Percentiles rank a stretch among this genome's conserved stretches.
phyloP scores from a whole-genome alignment of 1,140 invertebrate genomes.

The Argopecten irradians region DNA sequence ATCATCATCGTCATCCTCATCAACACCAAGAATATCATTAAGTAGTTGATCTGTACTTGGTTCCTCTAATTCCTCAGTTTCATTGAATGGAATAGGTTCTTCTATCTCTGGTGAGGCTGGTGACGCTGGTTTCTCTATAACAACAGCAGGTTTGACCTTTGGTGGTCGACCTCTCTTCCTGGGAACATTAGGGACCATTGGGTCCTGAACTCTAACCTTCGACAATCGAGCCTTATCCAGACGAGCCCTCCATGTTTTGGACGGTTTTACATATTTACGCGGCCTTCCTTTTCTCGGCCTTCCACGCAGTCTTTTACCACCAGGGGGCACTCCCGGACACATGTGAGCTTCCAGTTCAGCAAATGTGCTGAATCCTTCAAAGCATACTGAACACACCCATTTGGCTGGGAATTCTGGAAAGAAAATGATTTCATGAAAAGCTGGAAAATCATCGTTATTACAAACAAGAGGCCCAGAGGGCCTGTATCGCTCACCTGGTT shows the following conservation, averaged over 20 bases:
- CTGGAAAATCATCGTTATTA: background rate
- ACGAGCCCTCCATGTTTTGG: conserved; percentile 62
- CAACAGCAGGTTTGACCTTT: conserved; percentile 38
- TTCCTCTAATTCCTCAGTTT: conserved; percentile 25
- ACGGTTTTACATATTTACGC: conserved; percentile 61
- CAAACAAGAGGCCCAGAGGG: background rate
- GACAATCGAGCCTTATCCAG: conserved; percentile 57
- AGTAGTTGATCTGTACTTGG: conserved; percentile 27
- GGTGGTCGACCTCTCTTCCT: conserved; percentile 55
- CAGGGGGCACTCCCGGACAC: conserved; percentile 50
- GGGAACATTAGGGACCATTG: conserved; percentile 21
- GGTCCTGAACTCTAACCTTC: conserved; percentile 42
- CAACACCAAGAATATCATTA: conserved; percentile 21
- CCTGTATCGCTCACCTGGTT: too few species aligned
- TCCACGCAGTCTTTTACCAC: conserved; percentile 46
- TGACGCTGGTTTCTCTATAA: conserved; percentile 28
- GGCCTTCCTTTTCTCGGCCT: conserved; percentile 58
- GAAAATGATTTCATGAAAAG: background rate
- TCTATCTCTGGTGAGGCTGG: conserved; percentile 15
- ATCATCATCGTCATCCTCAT: conserved; percentile 46
- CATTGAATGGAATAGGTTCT: conserved; percentile 18
- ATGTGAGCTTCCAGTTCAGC: conserved; percentile 57
- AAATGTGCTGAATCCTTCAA: conserved; percentile 51
- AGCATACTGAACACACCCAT: conserved; percentile 54
- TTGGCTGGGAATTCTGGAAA: conserved; percentile 46